A percentile compares a stretch with the other conserved stretches of the same genome.
These are phyloP conservation scores for Ecdyonurus torrentis DNA, from an alignment of 2,888 invertebrate species.

Conservation along the genomic window DNA sequence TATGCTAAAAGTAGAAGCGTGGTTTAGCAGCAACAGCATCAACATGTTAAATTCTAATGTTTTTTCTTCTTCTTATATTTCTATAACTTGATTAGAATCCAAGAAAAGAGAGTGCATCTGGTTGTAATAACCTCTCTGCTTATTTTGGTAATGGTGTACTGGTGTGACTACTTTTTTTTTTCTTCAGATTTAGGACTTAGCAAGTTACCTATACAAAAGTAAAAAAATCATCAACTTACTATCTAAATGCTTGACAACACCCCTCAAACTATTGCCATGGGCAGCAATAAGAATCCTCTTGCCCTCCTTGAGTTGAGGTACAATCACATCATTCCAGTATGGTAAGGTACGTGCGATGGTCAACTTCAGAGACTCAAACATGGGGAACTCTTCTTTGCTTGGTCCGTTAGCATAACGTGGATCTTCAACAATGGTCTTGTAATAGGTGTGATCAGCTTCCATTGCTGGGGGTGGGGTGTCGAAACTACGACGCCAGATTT, in stretches of 20 bases:
- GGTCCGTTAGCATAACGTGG: slow-evolving; percentile 58
- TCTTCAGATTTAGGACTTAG: too few species aligned
- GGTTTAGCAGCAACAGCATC: too few species aligned
- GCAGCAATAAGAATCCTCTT: slow-evolving; percentile 66
- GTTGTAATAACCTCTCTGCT: too few species aligned
- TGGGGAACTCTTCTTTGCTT: slow-evolving; percentile 52
- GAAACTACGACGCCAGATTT: slow-evolving; percentile 72
- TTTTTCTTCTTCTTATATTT: too few species aligned
- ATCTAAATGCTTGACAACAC: slow-evolving; percentile 74
- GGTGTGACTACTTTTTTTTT: too few species aligned
- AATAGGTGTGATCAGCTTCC: slow-evolving; percentile 56
- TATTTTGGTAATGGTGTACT: too few species aligned
- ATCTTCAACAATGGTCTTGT: slow-evolving; percentile 56
- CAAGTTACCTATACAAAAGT: too few species aligned
- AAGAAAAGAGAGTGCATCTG: too few species aligned
- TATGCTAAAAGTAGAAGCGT: too few species aligned
- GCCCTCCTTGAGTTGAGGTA: slow-evolving; percentile 66
- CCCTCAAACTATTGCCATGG: slow-evolving; percentile 72
- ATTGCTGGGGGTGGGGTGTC: slow-evolving; percentile 70
- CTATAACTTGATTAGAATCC: too few species aligned
- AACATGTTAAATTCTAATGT: too few species aligned
- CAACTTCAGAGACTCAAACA: slow-evolving; percentile 64
- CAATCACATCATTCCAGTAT: slow-evolving; percentile 70
- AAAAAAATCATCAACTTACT: too few species aligned
- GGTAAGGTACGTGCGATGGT: slow-evolving; percentile 69